Evolutionary conservation across 1,140 invertebrate genomes (phyloP).

Genomic region (Lepidurus arcticus): DNA sequence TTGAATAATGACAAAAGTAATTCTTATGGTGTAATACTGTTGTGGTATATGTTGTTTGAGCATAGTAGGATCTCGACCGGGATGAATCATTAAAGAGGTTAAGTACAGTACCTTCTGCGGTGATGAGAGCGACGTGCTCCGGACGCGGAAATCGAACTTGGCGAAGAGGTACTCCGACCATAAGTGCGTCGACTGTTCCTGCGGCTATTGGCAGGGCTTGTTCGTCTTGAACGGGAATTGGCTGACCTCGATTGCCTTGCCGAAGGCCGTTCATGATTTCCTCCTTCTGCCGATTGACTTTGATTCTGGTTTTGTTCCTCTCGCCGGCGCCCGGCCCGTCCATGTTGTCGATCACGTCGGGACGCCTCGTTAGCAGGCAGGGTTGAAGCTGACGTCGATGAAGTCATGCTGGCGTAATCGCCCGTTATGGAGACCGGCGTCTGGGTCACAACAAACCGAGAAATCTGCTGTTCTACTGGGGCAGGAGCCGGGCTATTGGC

Average conservation of each 20-base stretch:
- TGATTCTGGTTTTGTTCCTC: background rate
- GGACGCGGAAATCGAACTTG: background rate
- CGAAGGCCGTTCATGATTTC: conserved; percentile 12
- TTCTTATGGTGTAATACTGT: no score
- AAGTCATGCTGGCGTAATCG: conserved; percentile 7
- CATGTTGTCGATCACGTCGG: background rate
- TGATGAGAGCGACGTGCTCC: background rate
- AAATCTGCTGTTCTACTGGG: background rate
- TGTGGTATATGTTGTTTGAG: no score
- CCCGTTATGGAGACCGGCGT: background rate
- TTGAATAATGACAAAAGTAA: no score
- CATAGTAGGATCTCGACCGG: no score
- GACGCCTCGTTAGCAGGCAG: background rate
- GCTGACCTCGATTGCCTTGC: background rate
- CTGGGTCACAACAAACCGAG: background rate
- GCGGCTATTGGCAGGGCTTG: background rate
- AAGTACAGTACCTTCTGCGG: conserved; percentile 2
- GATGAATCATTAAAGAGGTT: no score
- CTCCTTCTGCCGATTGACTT: background rate
- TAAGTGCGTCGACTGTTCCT: background rate
- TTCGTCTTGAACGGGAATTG: background rate
- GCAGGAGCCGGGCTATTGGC: background rate
- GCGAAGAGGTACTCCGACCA: background rate
- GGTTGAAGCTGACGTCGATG: background rate
- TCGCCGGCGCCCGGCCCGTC: background rate